These are phyloP conservation scores for Atherinomorus stipes DNA, from an alignment of 2,113 vertebrate genomes.

Conservation along the genomic window DNA sequence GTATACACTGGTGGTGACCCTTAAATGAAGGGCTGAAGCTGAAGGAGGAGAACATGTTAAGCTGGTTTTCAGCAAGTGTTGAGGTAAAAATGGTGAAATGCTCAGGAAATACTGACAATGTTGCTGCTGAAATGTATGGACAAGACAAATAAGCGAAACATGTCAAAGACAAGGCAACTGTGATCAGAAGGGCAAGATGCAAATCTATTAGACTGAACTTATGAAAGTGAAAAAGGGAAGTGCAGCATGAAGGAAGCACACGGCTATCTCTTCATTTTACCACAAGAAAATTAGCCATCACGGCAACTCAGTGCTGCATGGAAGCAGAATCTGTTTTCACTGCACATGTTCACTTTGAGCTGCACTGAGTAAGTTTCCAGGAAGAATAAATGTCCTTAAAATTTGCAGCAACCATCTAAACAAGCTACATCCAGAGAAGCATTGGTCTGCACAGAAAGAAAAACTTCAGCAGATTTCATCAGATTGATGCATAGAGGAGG, in stretches of 20 bases:
- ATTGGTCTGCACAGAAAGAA: neutral
- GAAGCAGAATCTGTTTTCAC: slow-evolving; percentile 7
- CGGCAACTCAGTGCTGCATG: neutral
- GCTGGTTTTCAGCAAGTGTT: neutral
- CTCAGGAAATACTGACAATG: neutral
- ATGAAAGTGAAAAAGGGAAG: slow-evolving; percentile 7
- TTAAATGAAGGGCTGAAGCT: neutral
- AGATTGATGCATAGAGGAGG: slow-evolving; percentile 23
- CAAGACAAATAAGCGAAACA: neutral
- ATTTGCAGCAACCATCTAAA: neutral
- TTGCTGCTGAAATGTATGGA: neutral
- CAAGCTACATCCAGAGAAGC: neutral
- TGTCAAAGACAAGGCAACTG: slow-evolving; percentile 4
- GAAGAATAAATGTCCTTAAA: neutral
- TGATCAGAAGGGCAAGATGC: neutral
- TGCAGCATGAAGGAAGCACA: slow-evolving; percentile 17
- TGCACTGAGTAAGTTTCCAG: slow-evolving; percentile 7
- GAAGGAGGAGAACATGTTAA: neutral
- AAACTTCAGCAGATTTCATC: neutral
- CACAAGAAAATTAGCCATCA: neutral
- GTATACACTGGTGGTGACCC: neutral
- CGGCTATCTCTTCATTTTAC: neutral
- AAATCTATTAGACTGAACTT: neutral
- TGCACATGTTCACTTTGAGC: slow-evolving; percentile 17
- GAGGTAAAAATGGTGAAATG: slow-evolving; percentile 16